These are phyloP conservation scores for Isoperla grammatica DNA, from an alignment of 2,888 invertebrate genomes.

Conservation along the genomic window DNA sequence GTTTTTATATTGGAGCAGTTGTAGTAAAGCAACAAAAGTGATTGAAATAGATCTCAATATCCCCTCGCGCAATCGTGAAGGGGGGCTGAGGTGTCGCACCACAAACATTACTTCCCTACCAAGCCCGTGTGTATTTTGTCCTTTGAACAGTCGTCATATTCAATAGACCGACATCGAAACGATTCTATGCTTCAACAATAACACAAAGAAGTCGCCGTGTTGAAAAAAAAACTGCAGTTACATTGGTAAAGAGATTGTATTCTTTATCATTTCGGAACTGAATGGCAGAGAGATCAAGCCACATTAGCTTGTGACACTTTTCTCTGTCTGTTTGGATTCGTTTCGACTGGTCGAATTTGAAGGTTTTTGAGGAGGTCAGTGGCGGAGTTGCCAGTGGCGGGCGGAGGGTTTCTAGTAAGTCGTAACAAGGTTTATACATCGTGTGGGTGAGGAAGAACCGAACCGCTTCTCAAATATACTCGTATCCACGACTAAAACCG, in stretches of 20 bases:
- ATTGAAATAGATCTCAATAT: slow-evolving; percentile 11
- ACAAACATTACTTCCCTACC: slow-evolving; percentile 15
- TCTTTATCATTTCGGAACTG: slow-evolving; percentile 3
- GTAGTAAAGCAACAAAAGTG: neutral
- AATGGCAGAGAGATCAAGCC: slow-evolving; percentile 8
- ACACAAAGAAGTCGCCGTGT: slow-evolving; percentile 7
- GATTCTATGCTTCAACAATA: neutral
- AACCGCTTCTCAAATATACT: neutral
- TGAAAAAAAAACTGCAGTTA: slow-evolving; percentile 11
- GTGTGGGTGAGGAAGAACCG: neutral
- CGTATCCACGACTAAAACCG: neutral
- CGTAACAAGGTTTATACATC: neutral
- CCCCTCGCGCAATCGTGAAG: neutral
- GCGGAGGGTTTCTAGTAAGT: too few species aligned
- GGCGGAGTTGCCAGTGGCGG: too few species aligned
- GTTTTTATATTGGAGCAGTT: too few species aligned
- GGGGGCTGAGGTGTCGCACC: slow-evolving; percentile 14
- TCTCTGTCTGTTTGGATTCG: slow-evolving; percentile 26
- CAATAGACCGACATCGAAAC: slow-evolving; percentile 21
- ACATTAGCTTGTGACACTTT: slow-evolving; percentile 20
- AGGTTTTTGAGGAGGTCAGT: neutral
- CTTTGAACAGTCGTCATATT: slow-evolving; percentile 25
- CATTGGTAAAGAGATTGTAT: neutral
- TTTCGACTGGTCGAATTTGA: slow-evolving; percentile 20
- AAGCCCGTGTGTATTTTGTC: slow-evolving; percentile 11